These are phyloP conservation scores for Cyprinodon tularosa DNA, from an alignment of 2,113 vertebrate species.

Conservation along the genomic window DNA sequence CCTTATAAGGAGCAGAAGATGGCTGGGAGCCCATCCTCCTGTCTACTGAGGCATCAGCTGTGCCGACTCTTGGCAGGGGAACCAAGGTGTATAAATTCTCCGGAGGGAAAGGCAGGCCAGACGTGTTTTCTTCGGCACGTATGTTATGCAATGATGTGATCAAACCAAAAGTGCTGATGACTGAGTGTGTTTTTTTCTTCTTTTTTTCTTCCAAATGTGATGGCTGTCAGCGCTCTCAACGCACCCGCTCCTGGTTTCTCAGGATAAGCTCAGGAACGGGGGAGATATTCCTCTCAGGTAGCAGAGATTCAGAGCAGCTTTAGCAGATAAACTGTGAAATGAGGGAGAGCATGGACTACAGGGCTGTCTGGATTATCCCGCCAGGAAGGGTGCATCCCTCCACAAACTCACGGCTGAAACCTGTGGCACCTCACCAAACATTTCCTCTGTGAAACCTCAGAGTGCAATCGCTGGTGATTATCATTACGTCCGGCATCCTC, in stretches of 20 bases:
- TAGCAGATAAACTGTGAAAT: slow-evolving; percentile 75
- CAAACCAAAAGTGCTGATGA: slow-evolving; percentile 73
- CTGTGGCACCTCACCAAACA: slow-evolving; percentile 55
- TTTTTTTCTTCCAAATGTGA: slow-evolving; percentile 32
- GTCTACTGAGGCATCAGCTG: slow-evolving; percentile 75
- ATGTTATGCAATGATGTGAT: slow-evolving; percentile 73
- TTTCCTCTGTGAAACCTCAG: slow-evolving; percentile 53
- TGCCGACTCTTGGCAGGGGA: slow-evolving; percentile 63
- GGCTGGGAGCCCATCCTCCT: slow-evolving; percentile 58
- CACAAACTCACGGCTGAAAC: slow-evolving; percentile 56
- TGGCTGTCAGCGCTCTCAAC: slow-evolving; percentile 54
- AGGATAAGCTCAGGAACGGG: slow-evolving; percentile 70
- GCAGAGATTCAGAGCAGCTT: slow-evolving; percentile 77
- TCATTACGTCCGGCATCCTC: slow-evolving; percentile 71
- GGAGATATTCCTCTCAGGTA: slow-evolving; percentile 76
- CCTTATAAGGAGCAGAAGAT: slow-evolving; percentile 71
- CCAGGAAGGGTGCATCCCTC: slow-evolving; percentile 69
- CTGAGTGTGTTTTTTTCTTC: slow-evolving; percentile 23
- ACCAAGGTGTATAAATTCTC: slow-evolving; percentile 59
- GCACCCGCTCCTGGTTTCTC: slow-evolving; percentile 59
- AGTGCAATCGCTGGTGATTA: slow-evolving; percentile 72
- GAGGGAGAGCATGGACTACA: slow-evolving; percentile 64
- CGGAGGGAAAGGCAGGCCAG: slow-evolving; percentile 30
- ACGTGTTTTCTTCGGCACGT: slow-evolving; percentile 42
- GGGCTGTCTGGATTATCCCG: slow-evolving; percentile 74